Base-by-base conservation (phyloP, 2,113 vertebrate species). In the Eolophus roseicapilla region DNA sequence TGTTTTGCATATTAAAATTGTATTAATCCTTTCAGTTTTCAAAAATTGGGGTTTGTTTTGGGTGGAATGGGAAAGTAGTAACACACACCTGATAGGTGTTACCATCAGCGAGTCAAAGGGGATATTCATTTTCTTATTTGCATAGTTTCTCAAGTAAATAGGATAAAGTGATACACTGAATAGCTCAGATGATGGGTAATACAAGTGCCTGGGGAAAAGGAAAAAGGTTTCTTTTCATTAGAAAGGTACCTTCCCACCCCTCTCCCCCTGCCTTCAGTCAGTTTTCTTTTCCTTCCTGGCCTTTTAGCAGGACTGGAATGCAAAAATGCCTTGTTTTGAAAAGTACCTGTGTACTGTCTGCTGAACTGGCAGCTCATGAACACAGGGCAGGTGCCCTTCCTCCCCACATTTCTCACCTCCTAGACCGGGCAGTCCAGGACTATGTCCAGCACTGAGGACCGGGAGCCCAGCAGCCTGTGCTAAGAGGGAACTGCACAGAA, bases 401-500 rank as follows among this genome's bases (percentile, higher is more conserved):
- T 25, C 13, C 35, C 52, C 35, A 68, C 13, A 67, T n/a, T 27
- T 73, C 37, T 52, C 33, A 59, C 13, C 19, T 85, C 64, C 75
- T n/a, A 17, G 23, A 25, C n/a, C 1, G 1, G 27, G 25, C 49
- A 59, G 55, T 10, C 43, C 29, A 63, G 25, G 29, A 20, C 24
- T 28, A 27, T 82, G 39, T 9, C 46, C 65, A 39, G 46, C 12
- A 21, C 37, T 0, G 0, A 75, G 43, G 24, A 47, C 29, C 20
- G 21, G n/a, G 44, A 84, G 35, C n/a, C 17, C 62, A 37, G 62
- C 68, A 88, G 43, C 46, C 28, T 44, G 24, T 1, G 0, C 5
- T 19, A 28, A 0, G 1, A 43, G 29, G 43, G 24, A 39, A 35
- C 37, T 35, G 35, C 0, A 2, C 13, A 23, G 23, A 43, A 44